phyloP scores from a whole-genome alignment of 1,140 invertebrate genomes.

The Ylistrum balloti region DNA sequence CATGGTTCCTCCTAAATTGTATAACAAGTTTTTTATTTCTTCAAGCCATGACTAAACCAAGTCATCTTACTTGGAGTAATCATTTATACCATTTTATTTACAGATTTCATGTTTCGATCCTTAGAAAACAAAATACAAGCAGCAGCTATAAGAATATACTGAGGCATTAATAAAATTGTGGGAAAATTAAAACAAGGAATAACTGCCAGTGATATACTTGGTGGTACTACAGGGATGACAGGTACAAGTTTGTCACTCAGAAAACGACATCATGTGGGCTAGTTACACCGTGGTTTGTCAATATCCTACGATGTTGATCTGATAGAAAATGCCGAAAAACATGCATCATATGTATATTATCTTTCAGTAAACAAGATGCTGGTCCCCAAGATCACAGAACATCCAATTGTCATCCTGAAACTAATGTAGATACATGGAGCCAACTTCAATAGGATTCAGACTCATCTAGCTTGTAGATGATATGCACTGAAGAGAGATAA shows the following conservation, averaged over 20 bases:
- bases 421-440: background rate
- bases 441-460: too few relatives aligned
- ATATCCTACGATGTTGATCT: background rate
- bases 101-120: too few relatives aligned
- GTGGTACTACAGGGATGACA: background rate
- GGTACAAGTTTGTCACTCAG: background rate
- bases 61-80: too few relatives aligned
- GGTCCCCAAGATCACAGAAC: background rate
- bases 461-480: too few relatives aligned
- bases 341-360: background rate
- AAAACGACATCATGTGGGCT: background rate
- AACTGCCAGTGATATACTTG: background rate
- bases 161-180: background rate
- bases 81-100: too few relatives aligned
- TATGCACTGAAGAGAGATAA: too few relatives aligned
- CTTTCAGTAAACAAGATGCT: background rate
- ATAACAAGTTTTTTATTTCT: too few relatives aligned
- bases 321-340: background rate
- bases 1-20: too few relatives aligned
- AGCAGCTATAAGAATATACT: too few relatives aligned
- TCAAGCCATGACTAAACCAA: too few relatives aligned
- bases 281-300: background rate
- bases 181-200: background rate
- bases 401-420: background rate
- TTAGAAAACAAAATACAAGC: too few relatives aligned